Percentiles rank a stretch among this genome's conserved stretches.
Conservation (phyloP, 2,888 invertebrate species). For the Caradrina clavipalpis region DNA sequence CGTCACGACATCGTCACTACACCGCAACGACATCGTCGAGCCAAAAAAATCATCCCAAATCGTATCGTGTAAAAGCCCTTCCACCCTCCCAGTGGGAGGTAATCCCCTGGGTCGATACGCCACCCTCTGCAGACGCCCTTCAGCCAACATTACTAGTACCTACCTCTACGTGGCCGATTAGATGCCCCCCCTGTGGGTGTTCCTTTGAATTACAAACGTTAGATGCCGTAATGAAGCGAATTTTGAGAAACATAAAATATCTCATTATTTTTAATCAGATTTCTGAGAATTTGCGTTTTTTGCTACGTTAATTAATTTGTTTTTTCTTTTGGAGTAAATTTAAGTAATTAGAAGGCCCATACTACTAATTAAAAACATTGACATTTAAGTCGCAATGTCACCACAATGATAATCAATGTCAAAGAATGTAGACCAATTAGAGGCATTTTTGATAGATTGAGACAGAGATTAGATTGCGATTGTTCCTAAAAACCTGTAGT, state of each 20-base stretch:
- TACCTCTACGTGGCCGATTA: conserved; percentile 63
- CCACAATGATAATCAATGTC: too few species aligned
- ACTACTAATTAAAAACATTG: too few species aligned
- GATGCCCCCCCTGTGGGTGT: conserved; percentile 54
- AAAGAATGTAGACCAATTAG: too few species aligned
- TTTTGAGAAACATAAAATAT: conserved; percentile 18
- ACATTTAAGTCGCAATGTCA: too few species aligned
- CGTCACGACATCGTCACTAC: conserved; percentile 20
- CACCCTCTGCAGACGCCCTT: conserved; percentile 62
- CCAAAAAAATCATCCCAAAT: neutral
- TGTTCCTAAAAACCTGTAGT: too few species aligned
- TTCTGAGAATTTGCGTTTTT: conserved; percentile 5
- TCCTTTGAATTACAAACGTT: conserved; percentile 58
- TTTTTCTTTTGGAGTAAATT: neutral
- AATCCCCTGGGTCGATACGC: conserved; percentile 68
- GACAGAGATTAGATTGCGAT: too few species aligned
- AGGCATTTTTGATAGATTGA: too few species aligned
- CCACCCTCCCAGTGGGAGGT: conserved; percentile 58
- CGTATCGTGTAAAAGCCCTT: conserved; percentile 47
- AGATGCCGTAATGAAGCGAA: conserved; percentile 34
- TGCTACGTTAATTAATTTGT: neutral
- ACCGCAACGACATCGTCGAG: neutral
- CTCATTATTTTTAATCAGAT: conserved; percentile 21
- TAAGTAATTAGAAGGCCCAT: too few species aligned
- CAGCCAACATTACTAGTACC: conserved; percentile 46